Evolutionary conservation across 2,888 invertebrate species (phyloP), one percentile per base, ranked within the genome.

Genomic region (Hypolimnas misippus): DNA sequence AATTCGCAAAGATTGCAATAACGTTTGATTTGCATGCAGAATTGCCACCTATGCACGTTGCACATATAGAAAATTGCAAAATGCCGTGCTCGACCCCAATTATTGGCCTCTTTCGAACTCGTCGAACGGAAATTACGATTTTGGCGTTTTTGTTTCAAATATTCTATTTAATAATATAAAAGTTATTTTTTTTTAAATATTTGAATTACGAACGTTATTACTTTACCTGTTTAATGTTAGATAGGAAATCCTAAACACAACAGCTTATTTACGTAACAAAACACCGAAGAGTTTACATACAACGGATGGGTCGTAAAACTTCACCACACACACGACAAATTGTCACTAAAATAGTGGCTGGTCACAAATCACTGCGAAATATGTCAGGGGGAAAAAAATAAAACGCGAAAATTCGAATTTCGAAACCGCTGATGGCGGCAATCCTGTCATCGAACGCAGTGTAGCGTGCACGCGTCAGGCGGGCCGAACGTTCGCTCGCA

Each of bases 81-180:
- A 74, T 73, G 70, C 62, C 75, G 73, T 76, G 76, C 71, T 74
- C 72, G 70, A 50, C 61, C 55, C 53, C 66, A 73, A 76, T 75
- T 73, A 74, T 65, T 55, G 57, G 40, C 50, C 54, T 60, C 54
- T 62, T 46, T 42, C 50, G 49, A 54, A 60, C 31, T 29, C 25
- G 31, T 46, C 19, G 35, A 57, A 19, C 54, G 62, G 60, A 67
- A 62, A 60, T 52, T 67, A 58, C 40, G 44, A 55, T 35, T 62
- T 55, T 46, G 57, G 31, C 16, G 25, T 40, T 59, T 25, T 49
- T 14, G 33, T 58, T 38, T 21, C 16, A 6, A 33, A 46, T 21
- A 5, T 42, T 10, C 29, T n/a, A 21, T 42, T 14, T 42, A n/a
- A 44, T 10, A 19, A 8, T 3, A 17, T 17, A 10, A 8, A 3